Base-by-base conservation (phyloP, 2,888 invertebrate species). In the Lasioglossum zephyrum region DNA sequence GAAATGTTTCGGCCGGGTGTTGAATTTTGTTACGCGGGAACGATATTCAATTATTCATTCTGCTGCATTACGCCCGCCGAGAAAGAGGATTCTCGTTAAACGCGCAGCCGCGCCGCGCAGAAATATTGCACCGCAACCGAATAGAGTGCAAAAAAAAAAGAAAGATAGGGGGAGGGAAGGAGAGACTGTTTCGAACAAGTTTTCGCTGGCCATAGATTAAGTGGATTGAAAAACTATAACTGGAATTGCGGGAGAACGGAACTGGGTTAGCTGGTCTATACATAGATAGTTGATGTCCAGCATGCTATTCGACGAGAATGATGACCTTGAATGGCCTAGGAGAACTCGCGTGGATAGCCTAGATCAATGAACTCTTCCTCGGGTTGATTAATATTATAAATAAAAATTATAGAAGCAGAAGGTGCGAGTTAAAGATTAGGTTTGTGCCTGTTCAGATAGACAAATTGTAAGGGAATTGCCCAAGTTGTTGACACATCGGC, bases 11-110 rank as follows among this genome's bases (percentile, higher is more conserved):
- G n/a, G n/a, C n/a, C 70, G 6, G 8, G 57, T 36, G 16, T n/a
- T 60, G 44, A 22, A 47, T 47, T 36, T 44, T 13, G 9, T 63
- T 47, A 39, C 39, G 70, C n/a, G 41, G n/a, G n/a, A 70, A 70
- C 70, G 41, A 70, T 70, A 70, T 47, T 77, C 44, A 77, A 60
- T 63, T 39, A 31, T 49, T 75, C 47, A 18, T 63, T 63, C 31
- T 4, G 70, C 41, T n/a, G 70, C 39, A 70, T 70, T 70, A 70
- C 41, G 39, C 41, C 6, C 41, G n/a, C 69, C 39, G 13, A 70
- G 41, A 39, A 41, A 70, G 41, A 70, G 70, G 70, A 70, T n/a
- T 26, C n/a, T 74, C 11, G 41, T 63, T 47, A 69, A 69, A 69
- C 39, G 69, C 39, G n/a, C n/a, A n/a, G 31, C 31, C 39, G 69